phyloP scores from a whole-genome alignment of 1,140 invertebrate species.

The Zaprionus inermis region DNA sequence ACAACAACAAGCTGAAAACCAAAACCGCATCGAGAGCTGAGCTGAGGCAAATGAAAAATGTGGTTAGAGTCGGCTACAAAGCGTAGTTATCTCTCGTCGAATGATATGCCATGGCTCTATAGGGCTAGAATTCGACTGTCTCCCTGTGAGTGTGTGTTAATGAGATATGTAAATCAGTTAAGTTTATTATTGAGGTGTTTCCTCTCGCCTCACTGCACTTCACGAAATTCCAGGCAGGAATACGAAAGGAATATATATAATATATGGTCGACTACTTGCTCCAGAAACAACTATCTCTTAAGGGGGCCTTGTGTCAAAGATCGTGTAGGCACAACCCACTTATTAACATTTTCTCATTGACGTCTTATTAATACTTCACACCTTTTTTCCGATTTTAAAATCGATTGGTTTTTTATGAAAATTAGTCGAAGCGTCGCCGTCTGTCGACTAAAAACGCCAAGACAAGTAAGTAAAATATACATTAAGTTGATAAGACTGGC shows the following conservation, averaged over 20 bases:
- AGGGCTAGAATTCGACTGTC: conserved; percentile 27
- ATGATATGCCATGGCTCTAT: conserved; percentile 49
- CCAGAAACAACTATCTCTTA: background rate
- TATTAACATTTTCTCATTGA: conserved; percentile 80
- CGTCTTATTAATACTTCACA: conserved; percentile 83
- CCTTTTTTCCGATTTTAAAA: conserved; percentile 71
- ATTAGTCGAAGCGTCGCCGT: conserved; percentile 68
- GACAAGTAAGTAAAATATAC: conserved; percentile 29
- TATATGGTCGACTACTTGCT: background rate
- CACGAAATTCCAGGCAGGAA: background rate
- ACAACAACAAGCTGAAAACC: conserved; percentile 28
- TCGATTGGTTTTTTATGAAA: conserved; percentile 81
- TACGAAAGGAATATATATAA: background rate
- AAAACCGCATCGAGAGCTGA: conserved; percentile 29
- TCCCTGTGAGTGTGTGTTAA: conserved; percentile 6
- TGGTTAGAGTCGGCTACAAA: conserved; percentile 56
- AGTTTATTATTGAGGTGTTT: conserved; percentile 29
- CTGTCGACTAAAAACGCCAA: conserved; percentile 44
- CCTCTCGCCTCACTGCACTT: background rate
- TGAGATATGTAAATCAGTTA: conserved; percentile 60
- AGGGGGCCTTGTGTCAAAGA: conserved; percentile 21
- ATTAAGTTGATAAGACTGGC: conserved; percentile 48
- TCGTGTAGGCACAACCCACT: conserved; percentile 56
- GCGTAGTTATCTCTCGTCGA: conserved; percentile 37
- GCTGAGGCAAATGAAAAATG: conserved; percentile 67